Base-by-base conservation (phyloP, 2,113 vertebrate species). In the Thalassarche chlororhynchos region DNA sequence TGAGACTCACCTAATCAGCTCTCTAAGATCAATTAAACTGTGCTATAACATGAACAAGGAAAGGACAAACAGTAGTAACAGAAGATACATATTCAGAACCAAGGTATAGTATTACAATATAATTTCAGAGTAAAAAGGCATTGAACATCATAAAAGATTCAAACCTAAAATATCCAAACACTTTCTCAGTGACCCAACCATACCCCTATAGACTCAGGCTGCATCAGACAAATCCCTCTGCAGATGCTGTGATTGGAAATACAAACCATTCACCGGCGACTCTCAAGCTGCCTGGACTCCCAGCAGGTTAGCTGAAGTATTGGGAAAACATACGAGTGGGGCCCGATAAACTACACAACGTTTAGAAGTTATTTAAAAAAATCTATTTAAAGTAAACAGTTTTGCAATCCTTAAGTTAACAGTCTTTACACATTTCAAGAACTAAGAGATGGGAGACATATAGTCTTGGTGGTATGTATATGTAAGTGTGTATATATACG, bases 101-200 rank as follows among this genome's bases (percentile, higher is more conserved):
- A 94, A 51, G 17, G 34, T 28, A 71, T 42, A 95, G 42, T 89
- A 72, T 81, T 9, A 92, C 76, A 93, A 92, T 77, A 71, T 61
- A 89, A 89, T 84, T 96, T 95, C 90, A 94, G 79, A 89, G 31
- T 89, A 92, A 97, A 97, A 97, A 97, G 68, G 86, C 84, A 97
- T 11, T 89, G 91, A 94, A 92, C 34, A 84, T 85, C 69, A 71
- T 42, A 94, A 94, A 90, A 97, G 55, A 94, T 13, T 65, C 26
- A 86, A 96, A 97, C 91, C 90, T 95, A 71, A 98, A 97, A 95
- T 89, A 97, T 21, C 79, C 81, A 89, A 87, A 80, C 9, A 7
- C n/a, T 57, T 96, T 93, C 51, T 86, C 70, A 69, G 47, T 36
- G 94, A 89, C 34, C 34, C 31, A 69, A 62, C 74, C 71, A 69